Conservation (phyloP, 2,113 vertebrate species). For the Gorsachius goisagi region DNA sequence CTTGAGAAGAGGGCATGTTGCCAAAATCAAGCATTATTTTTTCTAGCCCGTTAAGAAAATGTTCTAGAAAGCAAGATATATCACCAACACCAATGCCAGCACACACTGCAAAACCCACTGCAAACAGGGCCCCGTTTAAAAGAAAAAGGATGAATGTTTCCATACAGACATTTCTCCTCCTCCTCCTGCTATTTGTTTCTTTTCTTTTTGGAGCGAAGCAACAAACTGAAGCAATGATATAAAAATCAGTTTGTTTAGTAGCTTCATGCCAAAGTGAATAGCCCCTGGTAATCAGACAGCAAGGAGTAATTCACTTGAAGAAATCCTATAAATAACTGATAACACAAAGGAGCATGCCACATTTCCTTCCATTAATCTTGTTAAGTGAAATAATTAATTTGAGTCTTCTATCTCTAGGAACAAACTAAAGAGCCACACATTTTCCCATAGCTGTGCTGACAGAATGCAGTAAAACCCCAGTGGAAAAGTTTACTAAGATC, state of each 20-base stretch:
- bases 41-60: neutral
- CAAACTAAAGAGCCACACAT: neutral
- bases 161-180: neutral
- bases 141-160: neutral
- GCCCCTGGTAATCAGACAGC: neutral
- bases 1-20: neutral
- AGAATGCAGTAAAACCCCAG: neutral
- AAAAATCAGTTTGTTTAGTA: neutral
- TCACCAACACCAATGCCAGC: neutral
- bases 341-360: neutral
- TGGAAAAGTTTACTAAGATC: neutral
- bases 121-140: neutral
- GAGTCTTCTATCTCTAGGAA: neutral
- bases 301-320: neutral
- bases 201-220: neutral
- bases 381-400: slow-evolving; percentile 3
- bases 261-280: neutral
- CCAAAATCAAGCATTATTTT: neutral
- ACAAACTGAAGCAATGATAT: neutral
- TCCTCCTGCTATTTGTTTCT: neutral
- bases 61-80: neutral
- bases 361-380: neutral
- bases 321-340: slow-evolving; percentile 1
- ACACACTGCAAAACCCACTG: neutral
- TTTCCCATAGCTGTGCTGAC: neutral